Percentiles rank a stretch among this genome's conserved stretches.
Evolutionary conservation across 2,797 vertebrate genomes (phyloP).

Genomic region (Pantherophis vulpinus): DNA sequence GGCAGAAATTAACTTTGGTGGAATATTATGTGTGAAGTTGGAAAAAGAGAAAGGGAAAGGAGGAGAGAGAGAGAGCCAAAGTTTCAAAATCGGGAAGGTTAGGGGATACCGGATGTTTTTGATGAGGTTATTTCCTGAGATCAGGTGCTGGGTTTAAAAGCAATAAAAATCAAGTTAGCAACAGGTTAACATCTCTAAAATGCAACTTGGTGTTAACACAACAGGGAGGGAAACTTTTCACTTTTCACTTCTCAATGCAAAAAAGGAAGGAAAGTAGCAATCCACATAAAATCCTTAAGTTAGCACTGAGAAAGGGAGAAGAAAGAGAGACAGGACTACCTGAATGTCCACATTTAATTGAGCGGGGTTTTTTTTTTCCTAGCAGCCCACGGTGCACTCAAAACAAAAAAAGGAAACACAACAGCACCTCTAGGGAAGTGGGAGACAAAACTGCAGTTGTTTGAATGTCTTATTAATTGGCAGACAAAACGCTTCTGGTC

Average conservation of each 20-base stretch:
- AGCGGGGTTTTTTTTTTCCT: background rate
- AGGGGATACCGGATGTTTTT: constrained; percentile 41
- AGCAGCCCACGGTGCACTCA: constrained; percentile 9
- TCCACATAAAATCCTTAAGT: constrained; percentile 14
- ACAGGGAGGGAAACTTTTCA: constrained; percentile 49
- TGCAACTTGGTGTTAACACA: constrained; percentile 46
- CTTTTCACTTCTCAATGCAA: constrained; percentile 68
- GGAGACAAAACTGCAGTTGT: constrained; percentile 42
- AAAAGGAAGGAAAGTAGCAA: constrained; percentile 67
- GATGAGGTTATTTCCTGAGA: constrained; percentile 67
- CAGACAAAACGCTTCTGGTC: constrained; percentile 7
- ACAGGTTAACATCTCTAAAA: constrained; percentile 35
- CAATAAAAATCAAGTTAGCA: constrained; percentile 46
- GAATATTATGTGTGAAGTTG: constrained; percentile 42
- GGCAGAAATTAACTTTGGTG: constrained; percentile 35
- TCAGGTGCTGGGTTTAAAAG: constrained; percentile 56
- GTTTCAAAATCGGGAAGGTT: constrained; percentile 54
- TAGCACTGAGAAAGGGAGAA: constrained; percentile 36
- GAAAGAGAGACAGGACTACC: too few relatives aligned
- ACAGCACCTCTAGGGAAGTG: constrained; percentile 51
- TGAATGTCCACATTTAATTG: constrained; percentile 54
- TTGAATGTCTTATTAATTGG: constrained; percentile 49
- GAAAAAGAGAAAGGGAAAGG: background rate
- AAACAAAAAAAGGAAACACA: constrained; percentile 2
- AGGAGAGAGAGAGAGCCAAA: constrained; percentile 33